These are phyloP conservation scores for Eupithecia centaureata DNA, from an alignment of 2,888 invertebrate genomes.

Conservation along the genomic window DNA sequence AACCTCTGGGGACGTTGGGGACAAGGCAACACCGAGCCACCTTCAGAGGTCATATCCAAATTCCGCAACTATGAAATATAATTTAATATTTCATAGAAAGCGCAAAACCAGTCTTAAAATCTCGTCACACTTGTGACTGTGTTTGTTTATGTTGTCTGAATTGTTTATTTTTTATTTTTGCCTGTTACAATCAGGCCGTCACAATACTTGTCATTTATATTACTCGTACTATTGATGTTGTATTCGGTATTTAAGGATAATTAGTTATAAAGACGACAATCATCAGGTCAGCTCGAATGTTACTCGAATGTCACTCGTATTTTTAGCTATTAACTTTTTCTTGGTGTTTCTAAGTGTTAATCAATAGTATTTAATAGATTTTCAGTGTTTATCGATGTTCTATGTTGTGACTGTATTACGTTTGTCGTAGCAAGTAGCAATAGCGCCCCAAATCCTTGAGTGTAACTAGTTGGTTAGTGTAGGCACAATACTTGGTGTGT, in stretches of 20 bases:
- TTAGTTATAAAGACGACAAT: constrained; percentile 70
- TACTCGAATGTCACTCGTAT: constrained; percentile 78
- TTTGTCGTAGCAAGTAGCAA: constrained; percentile 58
- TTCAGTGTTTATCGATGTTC: constrained; percentile 66
- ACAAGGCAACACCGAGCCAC: constrained; percentile 89
- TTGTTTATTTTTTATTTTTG: constrained; percentile 18
- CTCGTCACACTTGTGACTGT: constrained; percentile 11
- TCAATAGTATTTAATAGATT: constrained; percentile 49
- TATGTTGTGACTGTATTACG: constrained; percentile 63
- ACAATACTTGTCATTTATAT: constrained; percentile 59
- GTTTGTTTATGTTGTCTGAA: constrained; percentile 38
- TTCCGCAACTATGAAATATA: constrained; percentile 97
- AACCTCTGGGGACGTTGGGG: constrained; percentile 86
- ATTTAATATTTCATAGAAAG: constrained; percentile 54
- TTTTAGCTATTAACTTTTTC: constrained; percentile 34
- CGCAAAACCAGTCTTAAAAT: neutral
- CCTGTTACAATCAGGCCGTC: constrained; percentile 60
- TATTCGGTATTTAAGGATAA: constrained; percentile 54
- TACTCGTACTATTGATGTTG: constrained; percentile 44
- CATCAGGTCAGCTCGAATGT: constrained; percentile 82
- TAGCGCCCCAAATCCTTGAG: constrained; percentile 64
- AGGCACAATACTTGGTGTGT: constrained; percentile 52
- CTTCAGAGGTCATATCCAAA: constrained; percentile 92
- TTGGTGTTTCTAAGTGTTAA: constrained; percentile 30
- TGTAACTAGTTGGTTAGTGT: constrained; percentile 53